Conservation (phyloP, 1,140 invertebrate species). For the Lordiphosa stackelbergi region DNA sequence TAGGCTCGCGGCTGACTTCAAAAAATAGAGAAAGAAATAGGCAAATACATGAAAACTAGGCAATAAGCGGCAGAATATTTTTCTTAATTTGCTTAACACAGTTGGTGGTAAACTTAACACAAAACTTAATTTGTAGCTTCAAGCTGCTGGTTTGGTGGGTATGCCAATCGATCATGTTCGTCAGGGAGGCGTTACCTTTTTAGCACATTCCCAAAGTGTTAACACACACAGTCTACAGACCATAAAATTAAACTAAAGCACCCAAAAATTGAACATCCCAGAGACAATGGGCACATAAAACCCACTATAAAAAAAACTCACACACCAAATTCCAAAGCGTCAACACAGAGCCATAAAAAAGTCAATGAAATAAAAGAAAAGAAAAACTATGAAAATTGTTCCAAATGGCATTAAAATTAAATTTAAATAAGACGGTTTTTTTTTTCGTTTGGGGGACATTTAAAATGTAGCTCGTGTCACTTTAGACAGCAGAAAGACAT, state of each 20-base stretch:
- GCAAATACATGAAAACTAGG: conserved; percentile 52
- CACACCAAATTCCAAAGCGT: conserved; percentile 50
- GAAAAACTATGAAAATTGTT: conserved; percentile 44
- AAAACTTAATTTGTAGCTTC: conserved; percentile 31
- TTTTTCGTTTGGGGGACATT: conserved; percentile 12
- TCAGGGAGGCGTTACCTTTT: conserved; percentile 33
- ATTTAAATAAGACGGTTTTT: conserved; percentile 40
- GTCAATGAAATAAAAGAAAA: conserved; percentile 25
- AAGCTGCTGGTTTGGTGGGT: conserved; percentile 28
- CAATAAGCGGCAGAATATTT: conserved; percentile 18
- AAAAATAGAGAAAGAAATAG: conserved; percentile 39
- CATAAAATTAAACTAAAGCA: conserved; percentile 59
- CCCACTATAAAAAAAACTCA: conserved; percentile 33
- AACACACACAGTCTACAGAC: conserved; percentile 22
- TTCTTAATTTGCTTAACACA: conserved; percentile 70
- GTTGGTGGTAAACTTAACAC: conserved; percentile 69
- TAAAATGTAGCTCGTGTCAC: conserved; percentile 70
- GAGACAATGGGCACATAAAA: conserved; percentile 40
- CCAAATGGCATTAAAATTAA: conserved; percentile 52
- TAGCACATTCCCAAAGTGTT: conserved; percentile 42
- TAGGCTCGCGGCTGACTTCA: conserved; percentile 51
- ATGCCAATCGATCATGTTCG: conserved; percentile 49
- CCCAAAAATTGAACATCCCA: conserved; percentile 30
- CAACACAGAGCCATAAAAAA: conserved; percentile 56
- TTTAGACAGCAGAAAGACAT: conserved; percentile 29